Percentiles rank a stretch among this genome's conserved stretches.
Conservation (phyloP, 2,113 vertebrate genomes). For the Dendropsophus ebraccatus region DNA sequence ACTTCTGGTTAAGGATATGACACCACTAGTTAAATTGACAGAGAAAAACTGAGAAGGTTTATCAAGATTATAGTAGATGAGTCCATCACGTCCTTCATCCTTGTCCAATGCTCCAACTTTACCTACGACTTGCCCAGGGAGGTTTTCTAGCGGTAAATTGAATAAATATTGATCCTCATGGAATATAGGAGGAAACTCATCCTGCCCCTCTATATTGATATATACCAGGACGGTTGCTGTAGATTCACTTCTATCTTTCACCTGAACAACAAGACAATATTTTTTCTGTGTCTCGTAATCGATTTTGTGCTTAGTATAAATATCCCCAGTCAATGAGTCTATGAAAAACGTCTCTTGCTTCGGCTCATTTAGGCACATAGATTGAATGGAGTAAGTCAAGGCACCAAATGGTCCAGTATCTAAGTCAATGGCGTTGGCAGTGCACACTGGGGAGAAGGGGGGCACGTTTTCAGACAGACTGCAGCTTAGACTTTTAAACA, state of each 20-base stretch:
- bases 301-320: constrained; percentile 81
- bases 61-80: constrained; percentile 81
- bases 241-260: constrained; percentile 83
- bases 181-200: constrained; percentile 92
- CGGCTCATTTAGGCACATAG: constrained; percentile 75
- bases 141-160: constrained; percentile 73
- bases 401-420: constrained; percentile 84
- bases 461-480: constrained; percentile 83
- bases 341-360: constrained; percentile 82
- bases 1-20: constrained; percentile 76
- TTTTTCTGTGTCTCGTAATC: constrained; percentile 84
- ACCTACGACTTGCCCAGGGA: constrained; percentile 77
- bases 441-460: constrained; percentile 77
- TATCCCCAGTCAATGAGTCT: constrained; percentile 84
- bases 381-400: constrained; percentile 86
- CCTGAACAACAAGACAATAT: constrained; percentile 86
- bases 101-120: constrained; percentile 85
- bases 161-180: constrained; percentile 85
- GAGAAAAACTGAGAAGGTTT: constrained; percentile 79
- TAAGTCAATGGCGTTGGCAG: constrained; percentile 83
- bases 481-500: constrained; percentile 80
- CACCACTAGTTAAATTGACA: constrained; percentile 83
- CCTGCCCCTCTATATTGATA: constrained; percentile 82
- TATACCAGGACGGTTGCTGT: constrained; percentile 78
- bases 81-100: constrained; percentile 84